Conservation (phyloP, 92 coral and sea anemone species). For the Meandrina meandrites region DNA sequence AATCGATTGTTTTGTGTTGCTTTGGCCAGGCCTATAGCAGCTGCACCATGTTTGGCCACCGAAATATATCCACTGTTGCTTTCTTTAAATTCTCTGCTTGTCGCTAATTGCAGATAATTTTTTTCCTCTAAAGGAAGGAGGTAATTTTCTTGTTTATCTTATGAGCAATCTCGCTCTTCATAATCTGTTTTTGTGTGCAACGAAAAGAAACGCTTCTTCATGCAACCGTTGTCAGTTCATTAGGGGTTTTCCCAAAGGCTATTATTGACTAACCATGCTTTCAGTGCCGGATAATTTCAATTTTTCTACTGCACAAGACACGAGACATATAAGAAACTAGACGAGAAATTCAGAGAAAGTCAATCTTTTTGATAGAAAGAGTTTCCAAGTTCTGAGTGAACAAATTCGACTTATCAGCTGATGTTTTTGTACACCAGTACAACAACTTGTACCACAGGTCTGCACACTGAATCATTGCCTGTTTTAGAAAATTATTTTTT, state of each 20-base stretch:
- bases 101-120: constrained; percentile 23
- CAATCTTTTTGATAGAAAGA: not conserved
- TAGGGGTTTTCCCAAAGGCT: constrained; percentile 43
- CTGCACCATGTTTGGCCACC: constrained; percentile 65
- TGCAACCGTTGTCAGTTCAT: constrained; percentile 30
- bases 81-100: constrained; percentile 36
- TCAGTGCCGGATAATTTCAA: not conserved
- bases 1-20: constrained; percentile 73
- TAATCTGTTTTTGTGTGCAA: not conserved
- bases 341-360: not conserved
- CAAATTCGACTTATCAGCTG: too few species aligned
- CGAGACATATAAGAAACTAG: not conserved
- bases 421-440: not conserved
- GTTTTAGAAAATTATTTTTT: not conserved
- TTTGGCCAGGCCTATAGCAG: constrained; percentile 80
- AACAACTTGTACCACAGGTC: not conserved
- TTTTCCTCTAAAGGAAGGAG: constrained; percentile 17
- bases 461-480: not conserved
- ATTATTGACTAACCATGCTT: not conserved
- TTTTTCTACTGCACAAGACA: not conserved
- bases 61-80: constrained; percentile 32
- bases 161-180: not conserved
- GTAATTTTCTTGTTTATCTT: constrained; percentile 10
- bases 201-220: constrained; percentile 13
- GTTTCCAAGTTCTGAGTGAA: not conserved